phyloP scores from a whole-genome alignment of 2,113 vertebrate species.

The Tachycineta bicolor region DNA sequence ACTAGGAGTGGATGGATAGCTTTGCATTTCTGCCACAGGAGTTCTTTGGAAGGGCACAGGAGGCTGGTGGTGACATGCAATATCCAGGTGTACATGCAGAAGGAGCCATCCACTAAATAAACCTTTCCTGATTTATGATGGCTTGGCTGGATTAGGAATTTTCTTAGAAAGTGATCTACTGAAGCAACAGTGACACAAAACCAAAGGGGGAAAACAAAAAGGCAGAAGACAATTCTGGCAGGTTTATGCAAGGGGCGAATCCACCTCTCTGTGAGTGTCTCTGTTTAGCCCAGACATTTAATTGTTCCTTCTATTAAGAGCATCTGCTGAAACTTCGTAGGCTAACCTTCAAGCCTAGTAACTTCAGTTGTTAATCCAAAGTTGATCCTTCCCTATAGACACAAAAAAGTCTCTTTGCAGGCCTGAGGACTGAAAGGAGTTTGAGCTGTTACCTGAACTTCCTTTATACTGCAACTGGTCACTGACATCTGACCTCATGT shows the following conservation, averaged over 20 bases:
- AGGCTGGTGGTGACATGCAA: background rate
- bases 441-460: background rate
- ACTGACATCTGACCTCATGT: background rate
- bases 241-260: background rate
- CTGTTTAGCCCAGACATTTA: background rate
- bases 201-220: background rate
- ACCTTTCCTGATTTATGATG: background rate
- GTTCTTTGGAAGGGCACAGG: background rate
- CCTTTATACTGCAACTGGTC: background rate
- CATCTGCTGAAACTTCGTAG: background rate
- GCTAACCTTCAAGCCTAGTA: background rate
- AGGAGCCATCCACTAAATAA: background rate
- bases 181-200: background rate
- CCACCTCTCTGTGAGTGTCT: background rate
- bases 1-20: background rate
- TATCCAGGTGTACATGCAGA: background rate
- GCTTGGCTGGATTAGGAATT: background rate
- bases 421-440: background rate
- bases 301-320: background rate
- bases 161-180: background rate
- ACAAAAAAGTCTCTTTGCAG: background rate
- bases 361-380: background rate
- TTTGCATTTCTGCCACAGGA: background rate
- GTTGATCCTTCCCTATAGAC: background rate
- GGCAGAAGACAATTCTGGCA: background rate